Base-by-base conservation (phyloP, 2,797 vertebrate genomes). In the Tragelaphus eurycerus region DNA sequence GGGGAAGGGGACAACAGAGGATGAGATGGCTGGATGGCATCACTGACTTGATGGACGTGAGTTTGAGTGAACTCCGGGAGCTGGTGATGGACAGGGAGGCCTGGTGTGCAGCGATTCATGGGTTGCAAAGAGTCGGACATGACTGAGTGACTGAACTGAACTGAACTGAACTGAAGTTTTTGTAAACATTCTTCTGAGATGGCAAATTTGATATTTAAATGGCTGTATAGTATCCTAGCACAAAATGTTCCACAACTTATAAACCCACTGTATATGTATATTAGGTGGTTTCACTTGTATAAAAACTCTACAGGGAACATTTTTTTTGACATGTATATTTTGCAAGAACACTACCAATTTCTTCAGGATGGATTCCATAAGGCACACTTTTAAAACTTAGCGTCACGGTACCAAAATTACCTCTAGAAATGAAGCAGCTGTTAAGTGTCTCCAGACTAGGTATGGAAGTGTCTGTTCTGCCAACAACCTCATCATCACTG, bases 191-290 rank as follows among this genome's bases (percentile, higher is more conserved):
- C 90, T 97, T 79, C 62, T 91, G 71, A 88, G 21, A 50, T 31
- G 57, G 46, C 71, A 71, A 76, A 50, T 88, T 95, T 97, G 9
- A 93, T 52, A 38, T 87, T 95, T 87, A 76, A 76, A 52, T 43
- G 55, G 31, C n/a, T 90, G 5, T 71, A 62, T 55, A 95, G 25
- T 78, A 57, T 50, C 76, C 43, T 13, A 84, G 64, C 10, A 59
- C 27, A 87, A n/a, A 14, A 31, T 74, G 8, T 86, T 50, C 50
- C 23, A 74, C 31, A 38, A 48, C 8, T 62, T 62, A 90, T n/a
- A 76, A 82, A 57, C 21, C 19, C 19, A 62, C 11, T 90, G 7
- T 82, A 38, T n/a, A 34, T 62, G 1, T 62, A n/a, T 48, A 64
- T 57, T 87, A 86, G 31, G 9, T 27, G 55, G 7, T 60, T 86